Evolutionary conservation across 2,888 invertebrate genomes (phyloP), one percentile per base, ranked within the genome.

Genomic region (Agrotis puta): DNA sequence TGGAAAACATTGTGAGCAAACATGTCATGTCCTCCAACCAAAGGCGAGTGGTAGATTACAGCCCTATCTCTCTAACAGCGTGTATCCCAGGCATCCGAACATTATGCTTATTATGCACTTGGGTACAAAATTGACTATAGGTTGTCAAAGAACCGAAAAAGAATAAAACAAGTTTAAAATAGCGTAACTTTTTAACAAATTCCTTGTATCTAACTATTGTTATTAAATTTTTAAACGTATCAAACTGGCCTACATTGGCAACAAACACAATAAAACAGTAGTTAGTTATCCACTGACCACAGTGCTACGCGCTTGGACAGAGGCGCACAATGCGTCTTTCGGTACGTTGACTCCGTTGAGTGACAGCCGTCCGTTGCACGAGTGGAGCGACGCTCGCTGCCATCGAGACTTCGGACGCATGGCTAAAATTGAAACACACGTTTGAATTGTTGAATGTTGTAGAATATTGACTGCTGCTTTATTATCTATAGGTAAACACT

Each of bases 271-370:
- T 47, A 39, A 43, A 54, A 22, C 27, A 48, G 22, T 45, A 72
- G 67, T 45, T 45, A 50, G 20, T 24, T 11, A 22, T 18, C 20
- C 61, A 83, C 89, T 89, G 86, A 94, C 94, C 82, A 94, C 94
- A 47, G 92, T 91, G n/a, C 88, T 88, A 0, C 88, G 86, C 2
- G 89, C 74, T 39, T 81, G 74, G 0, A 92, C 90, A 2, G 90
- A 85, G 2, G 93, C 94, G 70, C 95, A 95, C 72, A 94, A 93
- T 0, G 90, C 89, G 7, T 92, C 92, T 2, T 76, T 75, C 2
- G 92, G 90, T 66, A 92, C 66, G 22, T 85, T 82, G 54, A 86
- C 73, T 63, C 87, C 87, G 18, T 84, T 88, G 58, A 88, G 73
- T 5, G 89, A 85, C 58, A 91, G 82, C 7, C 88, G 88, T 33